A percentile compares a stretch with the other conserved stretches of the same genome.
Conservation (phyloP, 2,113 vertebrate species). For the Rhinopomastus cyanomelas region DNA sequence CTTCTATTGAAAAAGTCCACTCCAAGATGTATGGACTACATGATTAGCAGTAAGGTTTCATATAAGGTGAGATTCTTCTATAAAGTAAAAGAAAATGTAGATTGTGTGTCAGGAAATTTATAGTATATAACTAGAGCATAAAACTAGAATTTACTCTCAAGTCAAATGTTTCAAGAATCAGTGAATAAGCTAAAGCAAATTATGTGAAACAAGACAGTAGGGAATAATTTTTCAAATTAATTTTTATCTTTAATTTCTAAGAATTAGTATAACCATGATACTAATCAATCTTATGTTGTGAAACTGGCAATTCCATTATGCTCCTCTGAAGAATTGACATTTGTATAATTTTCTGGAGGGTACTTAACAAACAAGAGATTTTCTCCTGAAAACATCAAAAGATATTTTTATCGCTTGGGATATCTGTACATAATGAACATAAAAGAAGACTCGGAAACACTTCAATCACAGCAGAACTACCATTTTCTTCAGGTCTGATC, state of each 20-base stretch:
- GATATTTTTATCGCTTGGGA: not conserved
- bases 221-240: conserved; percentile 19
- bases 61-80: not conserved
- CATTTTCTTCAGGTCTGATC: not conserved
- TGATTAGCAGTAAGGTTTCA: not conserved
- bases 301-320: not conserved
- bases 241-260: not conserved
- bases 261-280: not conserved
- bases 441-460: not conserved
- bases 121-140: not conserved
- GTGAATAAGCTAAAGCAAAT: conserved; percentile 3
- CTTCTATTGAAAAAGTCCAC: not conserved
- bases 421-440: not conserved
- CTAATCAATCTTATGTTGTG: not conserved
- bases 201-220: conserved; percentile 10
- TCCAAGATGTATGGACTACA: not conserved
- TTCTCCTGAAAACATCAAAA: not conserved
- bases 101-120: not conserved
- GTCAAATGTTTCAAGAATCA: conserved; percentile 6
- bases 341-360: not conserved
- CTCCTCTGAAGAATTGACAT: not conserved
- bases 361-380: not conserved
- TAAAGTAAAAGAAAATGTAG: not conserved
- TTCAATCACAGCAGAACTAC: not conserved
- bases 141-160: not conserved